Conservation (phyloP, 2,797 vertebrate species). For the Ctenochaetus hawaiiensis region DNA sequence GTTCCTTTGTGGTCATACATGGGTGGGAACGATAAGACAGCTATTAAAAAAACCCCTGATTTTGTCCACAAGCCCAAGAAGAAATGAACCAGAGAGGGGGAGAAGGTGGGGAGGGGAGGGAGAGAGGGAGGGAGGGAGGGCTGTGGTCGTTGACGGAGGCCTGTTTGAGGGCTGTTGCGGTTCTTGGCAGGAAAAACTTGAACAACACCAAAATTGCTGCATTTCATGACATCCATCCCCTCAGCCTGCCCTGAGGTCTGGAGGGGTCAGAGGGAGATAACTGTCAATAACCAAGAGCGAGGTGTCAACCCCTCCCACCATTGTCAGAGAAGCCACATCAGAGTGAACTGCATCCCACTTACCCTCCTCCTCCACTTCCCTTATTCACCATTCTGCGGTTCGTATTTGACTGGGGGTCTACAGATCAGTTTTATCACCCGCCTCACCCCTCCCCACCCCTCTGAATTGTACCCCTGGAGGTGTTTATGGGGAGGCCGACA, state of each 20-base stretch:
- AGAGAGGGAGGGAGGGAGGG: conserved; percentile 13
- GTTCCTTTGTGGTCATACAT: conserved; percentile 45
- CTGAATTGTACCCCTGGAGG: conserved; percentile 82
- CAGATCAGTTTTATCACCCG: conserved; percentile 73
- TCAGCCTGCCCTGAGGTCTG: conserved; percentile 53
- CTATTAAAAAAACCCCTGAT: conserved; percentile 28
- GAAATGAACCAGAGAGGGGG: conserved; percentile 23
- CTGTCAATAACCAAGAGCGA: conserved; percentile 71
- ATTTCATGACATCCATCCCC: conserved; percentile 50
- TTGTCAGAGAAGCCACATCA: conserved; percentile 77
- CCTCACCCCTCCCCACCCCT: conserved; percentile 46
- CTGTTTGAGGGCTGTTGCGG: conserved; percentile 73
- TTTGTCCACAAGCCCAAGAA: conserved; percentile 37
- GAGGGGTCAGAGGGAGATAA: conserved; percentile 58
- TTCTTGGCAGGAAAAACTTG: conserved; percentile 73
- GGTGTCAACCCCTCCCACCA: conserved; percentile 83
- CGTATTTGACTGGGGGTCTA: conserved; percentile 74
- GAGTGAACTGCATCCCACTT: conserved; percentile 57
- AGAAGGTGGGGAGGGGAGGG: background rate
- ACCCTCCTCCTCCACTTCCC: conserved; percentile 59
- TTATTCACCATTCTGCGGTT: conserved; percentile 62
- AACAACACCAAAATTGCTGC: conserved; percentile 67
- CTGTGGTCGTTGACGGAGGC: conserved; percentile 39
- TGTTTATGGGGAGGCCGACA: conserved; percentile 86
- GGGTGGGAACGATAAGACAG: conserved; percentile 53